phyloP scores from a whole-genome alignment of 1,140 invertebrate species.

The Drosophila santomea region DNA sequence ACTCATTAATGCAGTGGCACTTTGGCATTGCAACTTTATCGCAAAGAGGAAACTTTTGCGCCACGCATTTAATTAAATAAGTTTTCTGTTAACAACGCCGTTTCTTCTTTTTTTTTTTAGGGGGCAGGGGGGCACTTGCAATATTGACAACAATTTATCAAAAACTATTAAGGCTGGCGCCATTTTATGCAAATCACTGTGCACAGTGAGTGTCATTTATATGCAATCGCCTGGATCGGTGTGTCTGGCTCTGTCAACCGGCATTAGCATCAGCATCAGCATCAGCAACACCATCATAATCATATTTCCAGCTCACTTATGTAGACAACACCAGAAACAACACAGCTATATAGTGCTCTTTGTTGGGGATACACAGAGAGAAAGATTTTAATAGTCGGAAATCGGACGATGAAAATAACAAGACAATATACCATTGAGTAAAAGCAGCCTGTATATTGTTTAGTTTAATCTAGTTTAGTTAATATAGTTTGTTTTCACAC shows the following conservation, averaged over 20 bases:
- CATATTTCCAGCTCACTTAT: slow-evolving; percentile 49
- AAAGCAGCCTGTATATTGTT: no score
- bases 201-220: slow-evolving; percentile 57
- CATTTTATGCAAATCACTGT: slow-evolving; percentile 51
- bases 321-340: slow-evolving; percentile 33
- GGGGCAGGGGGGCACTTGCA: not conserved
- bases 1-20: slow-evolving; percentile 67
- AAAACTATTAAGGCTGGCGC: slow-evolving; percentile 50
- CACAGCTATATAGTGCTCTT: slow-evolving; percentile 4
- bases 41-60: slow-evolving; percentile 28
- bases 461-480: not conserved
- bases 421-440: no score
- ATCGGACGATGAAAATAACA: no score
- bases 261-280: slow-evolving; percentile 45
- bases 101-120: slow-evolving; percentile 8
- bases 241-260: slow-evolving; percentile 38
- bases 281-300: slow-evolving; percentile 26
- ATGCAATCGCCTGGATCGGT: slow-evolving; percentile 48
- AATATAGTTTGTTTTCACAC: not conserved
- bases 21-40: slow-evolving; percentile 21
- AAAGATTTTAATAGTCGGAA: not conserved
- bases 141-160: slow-evolving; percentile 60
- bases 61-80: slow-evolving; percentile 72
- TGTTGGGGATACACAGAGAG: slow-evolving; percentile 6
- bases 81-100: slow-evolving; percentile 46